These are phyloP conservation scores for Nyctereutes procyonoides DNA, from an alignment of 2,113 vertebrate genomes.

Conservation along the genomic window DNA sequence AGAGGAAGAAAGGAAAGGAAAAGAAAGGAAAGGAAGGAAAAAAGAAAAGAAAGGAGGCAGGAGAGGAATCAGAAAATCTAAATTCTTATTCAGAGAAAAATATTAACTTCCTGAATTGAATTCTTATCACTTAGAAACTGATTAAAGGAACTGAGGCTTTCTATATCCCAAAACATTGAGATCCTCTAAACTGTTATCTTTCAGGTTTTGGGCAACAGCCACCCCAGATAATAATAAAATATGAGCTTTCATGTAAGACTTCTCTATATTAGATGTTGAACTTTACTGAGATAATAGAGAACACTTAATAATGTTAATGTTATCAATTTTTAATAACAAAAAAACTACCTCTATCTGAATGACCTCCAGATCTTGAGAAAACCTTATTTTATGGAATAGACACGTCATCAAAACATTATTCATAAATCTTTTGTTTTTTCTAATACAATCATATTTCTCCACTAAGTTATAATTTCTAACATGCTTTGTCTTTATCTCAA, in stretches of 20 bases:
- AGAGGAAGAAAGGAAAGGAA: background rate
- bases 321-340: conserved; percentile 49
- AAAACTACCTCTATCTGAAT: conserved; percentile 8
- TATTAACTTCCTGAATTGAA: background rate
- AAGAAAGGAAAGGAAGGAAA: background rate
- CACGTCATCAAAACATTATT: background rate
- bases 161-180: background rate
- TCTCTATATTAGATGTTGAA: background rate
- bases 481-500: conserved; percentile 43
- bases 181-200: background rate
- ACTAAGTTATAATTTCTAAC: conserved; percentile 51
- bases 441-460: conserved; percentile 51
- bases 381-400: conserved; percentile 42
- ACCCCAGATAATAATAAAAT: conserved; percentile 2
- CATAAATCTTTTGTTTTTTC: conserved; percentile 58
- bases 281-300: background rate
- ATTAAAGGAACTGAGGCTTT: background rate
- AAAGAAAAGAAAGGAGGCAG: too few relatives aligned
- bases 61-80: background rate
- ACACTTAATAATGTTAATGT: too few relatives aligned
- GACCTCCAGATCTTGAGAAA: conserved; percentile 48
- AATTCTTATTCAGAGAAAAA: conserved; percentile 44
- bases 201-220: background rate
- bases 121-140: background rate
- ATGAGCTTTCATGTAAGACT: background rate